These are phyloP conservation scores for Trichonephila clavipes DNA, from an alignment of 1,140 invertebrate genomes.

Conservation along the genomic window DNA sequence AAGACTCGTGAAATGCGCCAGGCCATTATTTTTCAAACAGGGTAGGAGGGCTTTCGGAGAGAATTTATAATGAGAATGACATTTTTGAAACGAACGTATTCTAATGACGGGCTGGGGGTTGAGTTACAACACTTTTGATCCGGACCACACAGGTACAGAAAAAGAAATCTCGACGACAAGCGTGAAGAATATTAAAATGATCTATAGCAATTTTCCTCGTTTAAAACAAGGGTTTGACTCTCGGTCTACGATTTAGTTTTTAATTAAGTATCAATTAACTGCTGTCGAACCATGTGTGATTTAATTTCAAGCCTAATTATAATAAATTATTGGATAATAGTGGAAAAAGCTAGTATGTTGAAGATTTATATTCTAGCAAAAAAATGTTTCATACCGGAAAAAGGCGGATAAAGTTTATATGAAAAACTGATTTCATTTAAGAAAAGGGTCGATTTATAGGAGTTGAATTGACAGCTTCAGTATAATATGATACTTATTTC, in stretches of 20 bases:
- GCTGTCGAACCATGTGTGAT: background rate
- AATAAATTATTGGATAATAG: too few relatives aligned
- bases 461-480: too few relatives aligned
- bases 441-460: too few relatives aligned
- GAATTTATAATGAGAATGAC: constrained; percentile 67
- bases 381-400: too few relatives aligned
- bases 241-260: background rate
- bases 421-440: too few relatives aligned
- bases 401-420: too few relatives aligned
- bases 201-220: background rate
- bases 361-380: too few relatives aligned
- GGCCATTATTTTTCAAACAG: constrained; percentile 51
- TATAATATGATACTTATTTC: too few relatives aligned
- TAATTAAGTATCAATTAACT: constrained; percentile 18
- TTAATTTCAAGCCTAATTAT: background rate
- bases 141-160: background rate
- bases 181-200: background rate
- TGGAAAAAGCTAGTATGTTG: too few relatives aligned
- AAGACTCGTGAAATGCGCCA: background rate
- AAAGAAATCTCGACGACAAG: background rate
- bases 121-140: background rate
- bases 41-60: constrained; percentile 28
- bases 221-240: background rate
- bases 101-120: constrained; percentile 6
- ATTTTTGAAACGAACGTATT: constrained; percentile 29